A percentile compares a stretch with the other conserved stretches of the same genome.
Evolutionary conservation across 2,888 invertebrate genomes (phyloP).

Genomic region (Cataglyphis albicans): DNA sequence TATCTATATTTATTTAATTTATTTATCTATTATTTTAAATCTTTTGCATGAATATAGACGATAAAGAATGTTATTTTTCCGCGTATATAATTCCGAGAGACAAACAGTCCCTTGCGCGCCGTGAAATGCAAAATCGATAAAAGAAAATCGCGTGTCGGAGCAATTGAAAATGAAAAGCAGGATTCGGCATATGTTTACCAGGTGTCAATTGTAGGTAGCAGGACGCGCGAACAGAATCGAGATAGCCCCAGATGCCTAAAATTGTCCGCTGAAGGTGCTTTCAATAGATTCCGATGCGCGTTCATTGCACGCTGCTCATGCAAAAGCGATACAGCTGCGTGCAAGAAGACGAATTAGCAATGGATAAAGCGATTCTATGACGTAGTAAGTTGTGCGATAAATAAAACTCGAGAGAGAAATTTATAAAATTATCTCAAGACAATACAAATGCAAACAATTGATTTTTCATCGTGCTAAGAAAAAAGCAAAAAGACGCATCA

Average conservation of each 20-base stretch:
- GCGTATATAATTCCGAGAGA: neutral
- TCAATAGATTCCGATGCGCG: conserved; percentile 74
- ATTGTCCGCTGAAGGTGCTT: conserved; percentile 66
- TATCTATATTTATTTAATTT: neutral
- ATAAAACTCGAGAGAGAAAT: neutral
- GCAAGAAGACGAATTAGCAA: conserved; percentile 55
- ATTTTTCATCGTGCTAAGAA: neutral
- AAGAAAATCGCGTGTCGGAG: conserved; percentile 43
- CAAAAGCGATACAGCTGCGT: conserved; percentile 73
- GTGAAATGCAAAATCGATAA: conserved; percentile 42
- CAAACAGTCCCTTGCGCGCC: neutral
- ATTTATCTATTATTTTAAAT: neutral
- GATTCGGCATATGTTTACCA: conserved; percentile 80
- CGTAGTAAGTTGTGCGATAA: neutral
- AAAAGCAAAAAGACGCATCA: neutral
- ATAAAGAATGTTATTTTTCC: neutral
- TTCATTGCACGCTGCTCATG: conserved; percentile 66
- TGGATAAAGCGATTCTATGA: neutral
- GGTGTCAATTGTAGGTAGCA: conserved; percentile 77
- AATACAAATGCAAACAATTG: neutral
- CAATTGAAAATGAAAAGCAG: conserved; percentile 32
- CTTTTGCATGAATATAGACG: neutral
- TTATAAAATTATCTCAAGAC: neutral
- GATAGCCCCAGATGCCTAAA: conserved; percentile 76
- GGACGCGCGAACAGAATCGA: conserved; percentile 53